A percentile compares a stretch with the other conserved stretches of the same genome.
These are phyloP conservation scores for Athalia rosae DNA, from an alignment of 2,888 invertebrate species.

Conservation along the genomic window DNA sequence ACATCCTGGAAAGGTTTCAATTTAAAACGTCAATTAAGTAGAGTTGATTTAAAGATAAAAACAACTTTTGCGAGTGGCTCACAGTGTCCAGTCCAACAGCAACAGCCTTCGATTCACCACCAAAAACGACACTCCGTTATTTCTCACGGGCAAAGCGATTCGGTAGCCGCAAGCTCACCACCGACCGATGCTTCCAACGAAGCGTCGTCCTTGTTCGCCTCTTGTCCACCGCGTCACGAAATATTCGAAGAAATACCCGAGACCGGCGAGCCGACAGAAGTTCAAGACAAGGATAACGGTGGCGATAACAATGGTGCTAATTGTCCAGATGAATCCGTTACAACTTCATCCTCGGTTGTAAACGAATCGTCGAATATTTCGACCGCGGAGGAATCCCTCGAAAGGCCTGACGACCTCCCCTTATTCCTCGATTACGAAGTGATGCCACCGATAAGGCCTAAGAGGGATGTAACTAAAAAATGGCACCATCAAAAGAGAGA, in stretches of 20 bases:
- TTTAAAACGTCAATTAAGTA: constrained; percentile 87
- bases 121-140: constrained; percentile 37
- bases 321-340: constrained; percentile 56
- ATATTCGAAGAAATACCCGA: constrained; percentile 27
- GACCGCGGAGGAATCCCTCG: constrained; percentile 66
- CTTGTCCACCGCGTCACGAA: constrained; percentile 32
- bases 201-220: constrained; percentile 12
- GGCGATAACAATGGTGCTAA: constrained; percentile 52
- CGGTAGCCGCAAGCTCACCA: not conserved
- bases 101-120: not conserved
- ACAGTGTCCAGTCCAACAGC: constrained; percentile 23
- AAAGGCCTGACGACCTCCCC: constrained; percentile 81
- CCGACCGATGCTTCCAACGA: constrained; percentile 15
- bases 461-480: constrained; percentile 75
- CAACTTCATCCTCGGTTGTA: constrained; percentile 56
- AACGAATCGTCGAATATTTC: constrained; percentile 66
- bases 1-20: constrained; percentile 84
- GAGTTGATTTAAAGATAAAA: constrained; percentile 85
- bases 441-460: constrained; percentile 76
- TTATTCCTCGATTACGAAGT: constrained; percentile 74
- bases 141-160: constrained; percentile 3
- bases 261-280: constrained; percentile 9
- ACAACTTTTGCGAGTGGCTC: constrained; percentile 76
- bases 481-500: constrained; percentile 76
- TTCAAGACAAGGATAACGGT: constrained; percentile 40